Percentiles rank a stretch among this genome's conserved stretches.
Evolutionary conservation across 1,140 invertebrate genomes (phyloP).

Genomic region (Drosophila nigrodunni): DNA sequence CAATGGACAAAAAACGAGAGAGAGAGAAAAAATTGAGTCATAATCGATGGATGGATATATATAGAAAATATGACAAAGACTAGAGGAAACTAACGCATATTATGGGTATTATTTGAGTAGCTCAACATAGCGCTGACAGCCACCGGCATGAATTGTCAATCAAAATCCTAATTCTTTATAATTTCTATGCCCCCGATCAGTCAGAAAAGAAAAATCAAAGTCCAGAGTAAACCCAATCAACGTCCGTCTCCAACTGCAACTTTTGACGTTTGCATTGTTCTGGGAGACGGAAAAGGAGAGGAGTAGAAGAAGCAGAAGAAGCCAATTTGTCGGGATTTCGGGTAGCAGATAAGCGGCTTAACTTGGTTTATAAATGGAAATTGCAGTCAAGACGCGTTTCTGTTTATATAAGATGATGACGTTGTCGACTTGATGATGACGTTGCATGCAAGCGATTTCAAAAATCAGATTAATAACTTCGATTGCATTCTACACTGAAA

Average conservation of each 20-base stretch:
- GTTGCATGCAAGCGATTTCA: conserved; percentile 70
- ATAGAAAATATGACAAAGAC: conserved; percentile 7
- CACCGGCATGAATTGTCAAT: conserved; percentile 54
- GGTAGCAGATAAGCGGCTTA: conserved; percentile 73
- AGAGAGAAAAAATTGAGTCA: conserved; percentile 65
- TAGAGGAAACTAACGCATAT: conserved; percentile 35
- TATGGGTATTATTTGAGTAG: conserved; percentile 54
- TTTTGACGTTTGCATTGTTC: conserved; percentile 73
- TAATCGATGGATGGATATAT: conserved; percentile 51
- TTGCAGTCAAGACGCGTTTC: conserved; percentile 72
- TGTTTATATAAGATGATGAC: conserved; percentile 72
- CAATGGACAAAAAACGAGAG: conserved; percentile 37
- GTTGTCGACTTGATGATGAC: conserved; percentile 52
- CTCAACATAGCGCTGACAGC: conserved; percentile 36
- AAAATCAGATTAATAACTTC: conserved; percentile 79
- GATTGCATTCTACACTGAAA: conserved; percentile 51
- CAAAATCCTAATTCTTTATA: conserved; percentile 62
- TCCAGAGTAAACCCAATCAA: conserved; percentile 60
- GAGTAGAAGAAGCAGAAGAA: conserved; percentile 32
- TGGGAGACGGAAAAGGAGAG: conserved; percentile 11
- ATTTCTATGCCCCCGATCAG: conserved; percentile 18
- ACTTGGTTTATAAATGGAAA: conserved; percentile 74
- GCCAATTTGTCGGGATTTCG: conserved; percentile 77
- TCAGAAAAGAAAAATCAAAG: conserved; percentile 19
- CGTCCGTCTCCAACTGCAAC: conserved; percentile 55